phyloP scores from a whole-genome alignment of 2,888 invertebrate species.

The Conomelus anceps region DNA sequence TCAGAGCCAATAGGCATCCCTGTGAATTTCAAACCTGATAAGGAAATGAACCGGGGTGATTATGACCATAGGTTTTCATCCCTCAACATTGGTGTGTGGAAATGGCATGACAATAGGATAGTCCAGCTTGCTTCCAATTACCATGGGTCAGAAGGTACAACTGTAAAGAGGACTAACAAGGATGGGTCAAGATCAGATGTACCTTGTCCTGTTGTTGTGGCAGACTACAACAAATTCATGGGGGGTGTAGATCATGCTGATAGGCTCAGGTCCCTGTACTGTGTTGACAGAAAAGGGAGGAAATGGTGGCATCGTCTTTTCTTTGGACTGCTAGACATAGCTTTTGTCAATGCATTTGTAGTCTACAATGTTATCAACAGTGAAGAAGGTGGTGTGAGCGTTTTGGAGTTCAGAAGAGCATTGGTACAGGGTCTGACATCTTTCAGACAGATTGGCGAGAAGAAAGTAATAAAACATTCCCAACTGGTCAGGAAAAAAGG shows the following conservation, averaged over 20 bases:
- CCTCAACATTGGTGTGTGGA: constrained; percentile 12
- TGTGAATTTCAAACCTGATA: background rate
- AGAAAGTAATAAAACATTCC: background rate
- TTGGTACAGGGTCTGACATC: background rate
- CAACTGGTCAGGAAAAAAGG: background rate
- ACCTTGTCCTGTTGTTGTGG: constrained; percentile 32
- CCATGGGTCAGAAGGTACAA: background rate
- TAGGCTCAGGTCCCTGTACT: constrained; percentile 34
- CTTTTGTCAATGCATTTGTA: constrained; percentile 33
- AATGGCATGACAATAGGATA: constrained; percentile 25
- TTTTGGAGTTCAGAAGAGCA: background rate
- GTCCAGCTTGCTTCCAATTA: constrained; percentile 14
- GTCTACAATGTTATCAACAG: background rate
- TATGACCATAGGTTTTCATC: constrained; percentile 24
- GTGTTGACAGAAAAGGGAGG: constrained; percentile 34
- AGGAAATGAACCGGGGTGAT: constrained; percentile 25
- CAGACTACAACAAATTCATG: constrained; percentile 37
- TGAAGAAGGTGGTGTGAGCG: background rate
- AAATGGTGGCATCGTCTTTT: constrained; percentile 39
- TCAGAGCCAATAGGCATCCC: constrained; percentile 19
- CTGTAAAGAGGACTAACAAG: constrained; percentile 29
- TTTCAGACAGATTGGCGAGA: background rate
- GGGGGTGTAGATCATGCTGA: constrained; percentile 37
- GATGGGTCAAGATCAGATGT: constrained; percentile 31
- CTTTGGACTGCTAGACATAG: constrained; percentile 35